Evolutionary conservation across 2,888 invertebrate genomes (phyloP), one percentile per base, ranked within the genome.

Genomic region (Stenichneumon culpator): DNA sequence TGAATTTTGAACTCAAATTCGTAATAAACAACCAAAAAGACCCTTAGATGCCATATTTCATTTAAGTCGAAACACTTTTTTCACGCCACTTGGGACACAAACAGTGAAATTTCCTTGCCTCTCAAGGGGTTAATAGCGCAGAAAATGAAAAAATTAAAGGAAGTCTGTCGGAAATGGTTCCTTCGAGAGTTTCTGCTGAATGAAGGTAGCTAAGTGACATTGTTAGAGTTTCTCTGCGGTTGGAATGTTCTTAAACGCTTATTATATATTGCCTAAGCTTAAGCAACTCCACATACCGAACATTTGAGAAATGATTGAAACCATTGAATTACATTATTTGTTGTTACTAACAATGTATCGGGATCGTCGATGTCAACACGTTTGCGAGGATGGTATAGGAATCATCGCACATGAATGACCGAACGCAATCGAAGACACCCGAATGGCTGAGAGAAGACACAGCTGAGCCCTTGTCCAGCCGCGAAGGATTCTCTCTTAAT

Each of bases 111-210:
- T 32, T 32, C 6, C 6, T 32, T 32, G 32, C 5, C 32, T 32
- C 32, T 32, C 6, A 32, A 32, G 32, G 32, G 32, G 32, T 32
- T 6, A 6, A 79, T 73, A 63, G 36, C 28, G 72, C 63, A 3
- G 36, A 72, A 9, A 79, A 50, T 32, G 72, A 36, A 39, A 79
- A 9, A 50, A 67, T 28, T 78, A 1, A 81, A 75, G 32, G 69
- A 44, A 68, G 22, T 67, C 7, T 81, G 69, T 52, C 36, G 77
- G 50, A 47, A 25, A 67, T 50, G 47, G n/a, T 28, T 77, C 19
- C 22, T 77, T 19, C 67, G n/a, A 47, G 52, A 77, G 2, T 36
- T 77, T 16, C 47, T 50, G 3, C 52, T 77, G 2, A 32, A 47
- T 22, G 16, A 67, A 3, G 7, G 36, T 16, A 47, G 52, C 9